These are phyloP conservation scores for Hirundichthys speculiger DNA, from an alignment of 2,113 vertebrate genomes.

Conservation along the genomic window DNA sequence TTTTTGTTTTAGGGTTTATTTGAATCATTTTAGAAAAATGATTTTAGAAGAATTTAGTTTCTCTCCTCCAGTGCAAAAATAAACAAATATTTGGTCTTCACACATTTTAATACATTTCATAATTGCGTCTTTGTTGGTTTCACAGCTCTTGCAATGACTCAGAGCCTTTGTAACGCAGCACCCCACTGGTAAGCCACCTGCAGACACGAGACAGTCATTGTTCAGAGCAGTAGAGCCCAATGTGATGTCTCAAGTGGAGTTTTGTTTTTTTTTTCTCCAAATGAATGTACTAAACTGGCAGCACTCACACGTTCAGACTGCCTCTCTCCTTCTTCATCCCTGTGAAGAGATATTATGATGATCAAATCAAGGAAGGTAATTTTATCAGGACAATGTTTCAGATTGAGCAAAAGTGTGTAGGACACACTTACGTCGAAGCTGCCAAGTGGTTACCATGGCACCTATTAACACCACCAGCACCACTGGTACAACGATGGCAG, in stretches of 20 bases:
- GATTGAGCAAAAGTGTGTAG: not conserved
- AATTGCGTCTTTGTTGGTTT: not conserved
- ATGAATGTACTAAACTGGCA: not conserved
- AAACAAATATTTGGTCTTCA: no score
- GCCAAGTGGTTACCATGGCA: constrained; percentile 42
- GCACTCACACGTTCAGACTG: constrained; percentile 59
- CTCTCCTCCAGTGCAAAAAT: no score
- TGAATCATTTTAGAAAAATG: no score
- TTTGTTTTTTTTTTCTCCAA: not conserved
- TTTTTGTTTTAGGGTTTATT: no score
- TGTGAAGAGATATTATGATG: constrained; percentile 18
- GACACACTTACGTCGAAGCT: constrained; percentile 59
- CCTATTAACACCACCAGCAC: constrained; percentile 47
- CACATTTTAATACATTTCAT: no score
- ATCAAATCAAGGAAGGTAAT: not conserved
- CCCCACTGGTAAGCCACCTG: constrained; percentile 49
- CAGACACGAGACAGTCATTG: not conserved
- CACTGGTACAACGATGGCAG: constrained; percentile 57
- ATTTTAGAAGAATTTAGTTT: no score
- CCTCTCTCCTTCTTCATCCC: constrained; percentile 51
- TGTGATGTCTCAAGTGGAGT: not conserved
- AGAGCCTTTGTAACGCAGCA: constrained; percentile 20
- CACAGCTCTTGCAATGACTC: constrained; percentile 65
- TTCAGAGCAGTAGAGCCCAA: not conserved
- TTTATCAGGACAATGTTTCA: not conserved